Base-by-base conservation (phyloP, 2,797 vertebrate species). In the Remorina albescens region DNA sequence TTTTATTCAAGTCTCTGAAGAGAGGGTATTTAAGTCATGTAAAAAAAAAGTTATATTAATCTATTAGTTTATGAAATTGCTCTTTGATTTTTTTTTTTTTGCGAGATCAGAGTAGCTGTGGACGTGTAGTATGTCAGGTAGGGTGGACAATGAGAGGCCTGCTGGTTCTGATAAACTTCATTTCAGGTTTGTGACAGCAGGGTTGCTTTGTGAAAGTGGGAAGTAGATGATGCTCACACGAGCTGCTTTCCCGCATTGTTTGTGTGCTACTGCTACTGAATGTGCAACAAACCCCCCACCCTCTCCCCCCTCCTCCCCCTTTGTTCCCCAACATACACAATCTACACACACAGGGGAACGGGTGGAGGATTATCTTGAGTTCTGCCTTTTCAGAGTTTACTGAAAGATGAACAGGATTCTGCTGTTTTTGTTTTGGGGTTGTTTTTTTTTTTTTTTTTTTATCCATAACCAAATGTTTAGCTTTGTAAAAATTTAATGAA, bases 21-120 rank as follows among this genome's bases (percentile, higher is more conserved):
- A 90, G 80, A 91, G 72, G 85, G 63, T 90, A 89, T 91, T 87
- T 89, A 91, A 87, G 81, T 90, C 66, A 71, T 91, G 88, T 94
- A 92, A 88, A 86, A 88, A 89, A 89, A 86, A 88, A 89, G 59
- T 89, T 72, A 85, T 88, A 86, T 81, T 90, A 88, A 82, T 89
- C 83, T 84, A 75, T 88, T 83, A 81, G 83, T 89, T 88, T 80
- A 81, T 87, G 61, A 87, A 81, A 74, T 81, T 67, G 71, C 69
- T 76, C 23, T 81, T 73, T 76, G 11, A 34, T n/a, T n/a, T n/a
- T n/a, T n/a, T n/a, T n/a, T n/a, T 83, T 81, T 59, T 67, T 73
- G 30, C 21, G 1, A 72, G 78, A 81, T 83, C 66, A 4, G 50
- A 76, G 82, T 83, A 84, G 86, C 79, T 87, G 76, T 73, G 78